Evolutionary conservation across 2,113 vertebrate genomes (phyloP).

Genomic region (Tachycineta bicolor): DNA sequence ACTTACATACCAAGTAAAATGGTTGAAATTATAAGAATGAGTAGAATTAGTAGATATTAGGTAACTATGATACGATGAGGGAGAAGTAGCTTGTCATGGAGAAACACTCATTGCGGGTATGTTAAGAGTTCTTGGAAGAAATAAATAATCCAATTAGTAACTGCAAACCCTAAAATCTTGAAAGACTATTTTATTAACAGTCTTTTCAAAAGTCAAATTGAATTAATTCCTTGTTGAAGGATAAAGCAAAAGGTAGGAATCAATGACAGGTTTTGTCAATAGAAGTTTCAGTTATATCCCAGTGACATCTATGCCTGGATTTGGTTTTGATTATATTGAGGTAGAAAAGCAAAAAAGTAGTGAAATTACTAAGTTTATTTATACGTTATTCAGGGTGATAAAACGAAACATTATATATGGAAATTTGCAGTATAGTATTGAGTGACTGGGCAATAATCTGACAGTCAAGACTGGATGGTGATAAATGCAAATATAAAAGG

Average conservation of each 20-base stretch:
- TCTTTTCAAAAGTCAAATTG: not conserved
- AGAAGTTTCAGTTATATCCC: not conserved
- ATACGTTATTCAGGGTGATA: not conserved
- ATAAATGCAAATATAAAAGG: not conserved
- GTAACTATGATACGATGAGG: not conserved
- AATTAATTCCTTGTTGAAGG: not conserved
- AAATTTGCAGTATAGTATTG: not conserved
- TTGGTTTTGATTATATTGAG: not conserved
- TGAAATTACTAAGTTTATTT: not conserved
- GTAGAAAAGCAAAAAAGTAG: not conserved
- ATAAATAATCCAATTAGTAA: not conserved
- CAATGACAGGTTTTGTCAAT: not conserved
- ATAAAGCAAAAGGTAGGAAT: not conserved
- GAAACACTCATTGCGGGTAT: not conserved
- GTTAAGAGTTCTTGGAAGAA: not conserved
- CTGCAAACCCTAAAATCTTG: not conserved
- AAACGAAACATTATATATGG: not conserved
- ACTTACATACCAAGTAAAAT: not conserved
- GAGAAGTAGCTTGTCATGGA: not conserved
- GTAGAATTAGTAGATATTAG: not conserved
- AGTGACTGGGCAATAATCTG: not conserved
- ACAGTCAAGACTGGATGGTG: not conserved
- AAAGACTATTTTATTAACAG: not conserved
- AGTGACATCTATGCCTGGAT: not conserved
- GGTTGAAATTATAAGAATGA: not conserved